Percentiles rank a stretch among this genome's conserved stretches.
phyloP scores from a whole-genome alignment of 2,888 invertebrate genomes.

The Candidula unifasciata region DNA sequence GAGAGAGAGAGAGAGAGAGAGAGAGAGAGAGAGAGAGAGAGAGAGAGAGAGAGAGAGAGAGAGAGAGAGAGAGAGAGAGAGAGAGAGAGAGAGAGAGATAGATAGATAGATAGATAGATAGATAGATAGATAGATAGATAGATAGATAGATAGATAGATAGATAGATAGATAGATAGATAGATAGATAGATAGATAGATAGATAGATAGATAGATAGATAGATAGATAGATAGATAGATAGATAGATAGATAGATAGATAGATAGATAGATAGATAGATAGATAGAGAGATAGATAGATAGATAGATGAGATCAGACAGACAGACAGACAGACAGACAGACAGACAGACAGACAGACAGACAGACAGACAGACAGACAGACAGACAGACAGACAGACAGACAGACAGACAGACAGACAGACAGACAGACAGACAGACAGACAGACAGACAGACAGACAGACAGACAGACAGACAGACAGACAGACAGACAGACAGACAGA shows the following conservation, averaged over 20 bases:
- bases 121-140: background rate
- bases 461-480: too few species aligned
- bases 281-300: background rate
- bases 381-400: background rate
- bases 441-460: conserved; percentile 28
- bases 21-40: background rate
- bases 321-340: background rate
- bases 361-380: background rate
- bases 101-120: background rate
- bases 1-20: background rate
- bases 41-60: background rate
- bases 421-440: conserved; percentile 27
- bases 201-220: background rate
- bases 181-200: background rate
- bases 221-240: background rate
- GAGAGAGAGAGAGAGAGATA: too few species aligned
- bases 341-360: background rate
- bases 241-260: background rate
- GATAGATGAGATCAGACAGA: background rate
- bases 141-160: background rate
- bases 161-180: background rate
- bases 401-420: background rate
- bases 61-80: background rate
- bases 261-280: conserved; percentile 18
- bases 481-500: background rate